Base-by-base conservation (phyloP, 1,140 invertebrate genomes). In the Tenebrio molitor region DNA sequence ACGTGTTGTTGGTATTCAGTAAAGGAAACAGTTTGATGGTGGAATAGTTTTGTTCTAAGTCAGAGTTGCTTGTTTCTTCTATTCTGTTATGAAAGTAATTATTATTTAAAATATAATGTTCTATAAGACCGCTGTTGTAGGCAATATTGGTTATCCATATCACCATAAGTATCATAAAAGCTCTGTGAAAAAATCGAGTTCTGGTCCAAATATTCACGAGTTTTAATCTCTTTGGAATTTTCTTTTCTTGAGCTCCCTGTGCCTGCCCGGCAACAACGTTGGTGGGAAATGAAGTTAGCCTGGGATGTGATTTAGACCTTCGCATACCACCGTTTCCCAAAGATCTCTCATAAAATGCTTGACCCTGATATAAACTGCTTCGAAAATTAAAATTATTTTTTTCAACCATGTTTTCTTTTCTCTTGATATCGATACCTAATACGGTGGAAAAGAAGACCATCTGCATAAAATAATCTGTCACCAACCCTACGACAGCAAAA, bases 381-480 rank as follows among this genome's bases (percentile, higher is more conserved):
- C 82, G 71, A 62, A 82, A 80, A 23, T 76, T 78, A 23, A 74
- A 66, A 23, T 84, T 84, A 41, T 82, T 84, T 4, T 84, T 85
- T 67, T 86, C 84, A 0, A 81, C 78, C n/a, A 76, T 81, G 82
- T 79, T 83, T 81, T 97, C 94, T 81, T 92, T 91, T 29, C 93
- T 87, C 71, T 91, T 88, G 1, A 98, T 95, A 81, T 98, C 96
- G 36, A 98, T 90, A 0, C 94, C 95, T 0, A 98, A 85, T 23
- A 98, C 91, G 0, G 92, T 96, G 0, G 93, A 92, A 83, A 97
- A 98, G 78, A 98, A 96, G 2, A 95, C 87, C 88, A 97, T 93
- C 86, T 99, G 97, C 2, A 98, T 87, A 81, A 97, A 97, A 78
- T 97, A 97, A 83, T 98, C 97, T 19, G 92, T 93, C 0, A 97